Evolutionary conservation across 2,888 invertebrate genomes (phyloP).

Genomic region (Metalampra italica): DNA sequence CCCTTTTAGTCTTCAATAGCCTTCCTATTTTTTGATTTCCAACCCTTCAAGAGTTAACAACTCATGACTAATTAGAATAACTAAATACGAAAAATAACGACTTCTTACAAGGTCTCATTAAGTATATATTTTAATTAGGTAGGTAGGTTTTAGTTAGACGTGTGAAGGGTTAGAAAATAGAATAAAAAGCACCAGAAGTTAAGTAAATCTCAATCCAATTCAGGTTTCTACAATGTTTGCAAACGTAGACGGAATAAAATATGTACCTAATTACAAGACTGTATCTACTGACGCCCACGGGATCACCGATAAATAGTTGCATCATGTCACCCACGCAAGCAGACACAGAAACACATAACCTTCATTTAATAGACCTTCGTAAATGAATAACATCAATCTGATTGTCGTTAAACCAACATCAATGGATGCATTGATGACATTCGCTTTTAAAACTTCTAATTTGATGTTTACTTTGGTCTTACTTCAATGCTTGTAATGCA

Average conservation of each 20-base stretch:
- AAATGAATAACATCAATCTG: slow-evolving; percentile 3
- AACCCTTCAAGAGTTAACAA: too few species aligned
- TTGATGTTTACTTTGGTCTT: not conserved
- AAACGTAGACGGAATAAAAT: slow-evolving; percentile 18
- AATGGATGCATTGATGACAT: not conserved
- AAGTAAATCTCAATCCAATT: too few species aligned
- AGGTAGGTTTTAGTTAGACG: too few species aligned
- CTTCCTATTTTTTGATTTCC: too few species aligned
- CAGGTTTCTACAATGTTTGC: not conserved
- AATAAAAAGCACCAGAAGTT: too few species aligned
- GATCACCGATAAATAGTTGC: slow-evolving; percentile 20
- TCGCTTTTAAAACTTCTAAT: not conserved
- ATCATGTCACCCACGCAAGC: slow-evolving; percentile 31
- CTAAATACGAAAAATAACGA: too few species aligned
- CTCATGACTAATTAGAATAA: too few species aligned
- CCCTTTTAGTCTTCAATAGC: too few species aligned
- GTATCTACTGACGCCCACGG: slow-evolving; percentile 14
- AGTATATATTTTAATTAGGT: too few species aligned
- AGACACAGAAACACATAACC: slow-evolving; percentile 22
- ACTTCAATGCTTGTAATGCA: not conserved
- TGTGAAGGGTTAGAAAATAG: too few species aligned
- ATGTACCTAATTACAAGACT: not conserved
- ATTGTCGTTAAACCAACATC: not conserved
- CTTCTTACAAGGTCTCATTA: too few species aligned
- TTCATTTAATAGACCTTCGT: slow-evolving; percentile 24